phyloP scores from a whole-genome alignment of 2,888 invertebrate species.

The Pristionchus fissidentatus region DNA sequence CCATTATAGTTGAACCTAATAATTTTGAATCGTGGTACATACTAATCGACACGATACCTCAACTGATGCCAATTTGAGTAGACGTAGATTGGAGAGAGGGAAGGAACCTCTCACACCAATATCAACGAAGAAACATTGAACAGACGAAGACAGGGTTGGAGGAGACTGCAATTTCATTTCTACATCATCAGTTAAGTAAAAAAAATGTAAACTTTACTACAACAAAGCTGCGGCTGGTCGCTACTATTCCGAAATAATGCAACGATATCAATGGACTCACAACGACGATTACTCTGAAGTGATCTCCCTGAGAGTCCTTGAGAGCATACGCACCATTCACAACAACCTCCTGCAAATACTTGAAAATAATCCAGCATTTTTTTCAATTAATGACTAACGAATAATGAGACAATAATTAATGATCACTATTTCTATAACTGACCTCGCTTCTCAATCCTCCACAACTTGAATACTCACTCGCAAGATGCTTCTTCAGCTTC shows the following conservation, averaged over 20 bases:
- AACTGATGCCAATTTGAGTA: constrained; percentile 40
- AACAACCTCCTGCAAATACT: constrained; percentile 58
- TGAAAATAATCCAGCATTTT: not conserved
- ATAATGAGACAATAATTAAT: not conserved
- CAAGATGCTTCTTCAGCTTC: constrained; percentile 29
- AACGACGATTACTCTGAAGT: constrained; percentile 60
- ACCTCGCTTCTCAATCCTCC: not conserved
- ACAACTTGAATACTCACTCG: not conserved
- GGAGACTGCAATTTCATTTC: constrained; percentile 20
- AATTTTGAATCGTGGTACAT: not conserved
- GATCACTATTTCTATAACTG: no score
- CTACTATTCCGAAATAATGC: not conserved
- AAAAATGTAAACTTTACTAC: not conserved
- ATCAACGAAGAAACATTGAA: constrained; percentile 62
- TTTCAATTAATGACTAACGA: not conserved
- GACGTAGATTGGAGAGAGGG: constrained; percentile 56
- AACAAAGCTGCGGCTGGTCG: not conserved
- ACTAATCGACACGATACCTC: not conserved
- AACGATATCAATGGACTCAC: constrained; percentile 45
- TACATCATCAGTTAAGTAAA: not conserved
- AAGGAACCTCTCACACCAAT: constrained; percentile 61
- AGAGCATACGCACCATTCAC: constrained; percentile 63
- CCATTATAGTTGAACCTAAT: not conserved
- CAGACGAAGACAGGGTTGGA: not conserved
- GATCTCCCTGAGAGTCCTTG: constrained; percentile 60